Conservation (phyloP, 2,113 vertebrate genomes). For the Tragelaphus imberbis region DNA sequence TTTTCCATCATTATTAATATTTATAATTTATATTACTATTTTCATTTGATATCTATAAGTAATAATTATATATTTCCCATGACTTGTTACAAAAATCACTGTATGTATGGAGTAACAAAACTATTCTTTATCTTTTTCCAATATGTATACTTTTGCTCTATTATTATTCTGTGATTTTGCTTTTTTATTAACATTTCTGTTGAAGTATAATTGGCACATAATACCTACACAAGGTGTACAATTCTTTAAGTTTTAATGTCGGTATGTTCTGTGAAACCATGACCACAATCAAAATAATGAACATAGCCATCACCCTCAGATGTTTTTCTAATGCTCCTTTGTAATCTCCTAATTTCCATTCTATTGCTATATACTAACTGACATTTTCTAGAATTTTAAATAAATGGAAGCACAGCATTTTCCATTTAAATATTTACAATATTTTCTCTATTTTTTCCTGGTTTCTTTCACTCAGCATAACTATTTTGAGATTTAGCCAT, state of each 20-base stretch:
- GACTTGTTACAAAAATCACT: neutral
- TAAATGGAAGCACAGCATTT: neutral
- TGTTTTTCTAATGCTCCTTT: neutral
- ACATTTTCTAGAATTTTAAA: neutral
- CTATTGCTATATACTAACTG: neutral
- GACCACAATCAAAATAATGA: neutral
- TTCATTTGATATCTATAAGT: neutral
- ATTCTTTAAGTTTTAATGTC: neutral
- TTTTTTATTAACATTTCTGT: neutral
- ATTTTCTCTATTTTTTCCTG: neutral
- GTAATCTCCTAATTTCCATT: neutral
- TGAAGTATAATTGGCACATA: neutral
- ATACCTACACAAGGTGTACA: neutral
- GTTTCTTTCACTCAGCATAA: neutral
- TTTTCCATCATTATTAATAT: neutral
- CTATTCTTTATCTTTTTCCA: neutral
- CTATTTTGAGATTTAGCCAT: neutral
- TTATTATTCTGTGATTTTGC: neutral
- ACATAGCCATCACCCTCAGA: neutral
- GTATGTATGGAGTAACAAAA: neutral
- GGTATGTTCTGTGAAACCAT: neutral
- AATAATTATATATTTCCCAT: neutral
- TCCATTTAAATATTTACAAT: neutral
- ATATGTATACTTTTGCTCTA: neutral
- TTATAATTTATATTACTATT: neutral